Percentiles rank a stretch among this genome's conserved stretches.
These are phyloP conservation scores for Drosophila gunungcola DNA, from an alignment of 1,140 invertebrate genomes.

Conservation along the genomic window DNA sequence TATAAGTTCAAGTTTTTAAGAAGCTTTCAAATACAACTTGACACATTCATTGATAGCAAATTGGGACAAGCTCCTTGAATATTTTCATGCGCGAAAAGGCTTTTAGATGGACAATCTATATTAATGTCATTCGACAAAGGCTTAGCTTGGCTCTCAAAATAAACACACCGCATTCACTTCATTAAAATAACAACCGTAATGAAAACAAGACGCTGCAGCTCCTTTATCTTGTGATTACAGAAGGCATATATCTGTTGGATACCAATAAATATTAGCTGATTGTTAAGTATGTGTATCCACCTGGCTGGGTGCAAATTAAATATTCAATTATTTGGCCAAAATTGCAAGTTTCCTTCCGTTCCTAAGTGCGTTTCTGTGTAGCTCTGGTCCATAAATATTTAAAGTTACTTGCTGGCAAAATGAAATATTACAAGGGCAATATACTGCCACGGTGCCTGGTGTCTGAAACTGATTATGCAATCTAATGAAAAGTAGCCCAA, in stretches of 20 bases:
- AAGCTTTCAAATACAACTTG: conserved; percentile 46
- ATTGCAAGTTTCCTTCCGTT: conserved; percentile 21
- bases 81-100: not conserved
- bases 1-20: conserved; percentile 58
- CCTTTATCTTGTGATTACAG: conserved; percentile 46
- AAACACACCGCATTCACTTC: conserved; percentile 34
- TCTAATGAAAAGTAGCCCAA: conserved; percentile 68
- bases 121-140: conserved; percentile 33
- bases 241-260: conserved; percentile 6
- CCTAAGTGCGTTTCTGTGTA: conserved; percentile 20
- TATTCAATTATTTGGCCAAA: conserved; percentile 68
- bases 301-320: conserved; percentile 53
- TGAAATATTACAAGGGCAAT: conserved; percentile 65
- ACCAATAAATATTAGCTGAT: conserved; percentile 37
- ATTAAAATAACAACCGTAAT: conserved; percentile 49
- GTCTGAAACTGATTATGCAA: conserved; percentile 46
- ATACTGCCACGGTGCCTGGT: conserved; percentile 9
- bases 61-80: conserved; percentile 25
- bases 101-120: conserved; percentile 33
- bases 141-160: conserved; percentile 12
- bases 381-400: conserved; percentile 61
- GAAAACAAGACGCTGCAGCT: conserved; percentile 38
- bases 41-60: conserved; percentile 52
- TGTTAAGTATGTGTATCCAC: conserved; percentile 1
- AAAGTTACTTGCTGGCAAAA: conserved; percentile 38